These are phyloP conservation scores for Trichoplusia ni DNA, from an alignment of 1,140 invertebrate genomes.

Conservation along the genomic window DNA sequence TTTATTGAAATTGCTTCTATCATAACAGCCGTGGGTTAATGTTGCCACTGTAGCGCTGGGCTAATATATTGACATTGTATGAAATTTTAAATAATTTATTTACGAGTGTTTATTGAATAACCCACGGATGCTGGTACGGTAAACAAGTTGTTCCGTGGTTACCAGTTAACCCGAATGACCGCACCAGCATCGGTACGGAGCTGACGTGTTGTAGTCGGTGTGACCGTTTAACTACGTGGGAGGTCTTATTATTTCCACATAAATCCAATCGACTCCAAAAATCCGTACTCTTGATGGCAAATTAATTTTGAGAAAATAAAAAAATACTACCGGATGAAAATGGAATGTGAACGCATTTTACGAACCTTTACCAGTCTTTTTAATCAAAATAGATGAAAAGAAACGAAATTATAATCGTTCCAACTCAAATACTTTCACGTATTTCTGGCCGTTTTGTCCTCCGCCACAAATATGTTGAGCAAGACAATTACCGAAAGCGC, in stretches of 20 bases:
- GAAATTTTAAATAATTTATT: no score
- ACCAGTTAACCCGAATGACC: conserved; percentile 43
- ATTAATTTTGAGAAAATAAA: not conserved
- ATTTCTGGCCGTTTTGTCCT: not conserved
- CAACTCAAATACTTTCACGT: conserved; percentile 37
- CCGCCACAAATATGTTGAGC: conserved; percentile 2
- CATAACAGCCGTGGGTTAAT: conserved; percentile 8
- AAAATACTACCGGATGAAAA: no score
- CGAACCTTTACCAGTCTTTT: no score
- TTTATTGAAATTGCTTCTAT: conserved; percentile 11
- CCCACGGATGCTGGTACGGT: no score
- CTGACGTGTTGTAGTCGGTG: conserved; percentile 23
- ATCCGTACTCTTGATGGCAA: no score
- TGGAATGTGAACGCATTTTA: no score
- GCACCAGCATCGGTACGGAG: conserved; percentile 26
- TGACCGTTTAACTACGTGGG: conserved; percentile 43
- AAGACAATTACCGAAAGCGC: no score
- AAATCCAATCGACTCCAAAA: not conserved
- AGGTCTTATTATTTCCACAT: conserved; percentile 32
- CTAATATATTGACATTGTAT: no score
- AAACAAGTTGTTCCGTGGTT: no score
- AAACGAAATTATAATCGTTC: conserved; percentile 29
- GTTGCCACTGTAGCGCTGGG: no score
- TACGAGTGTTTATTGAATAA: no score
- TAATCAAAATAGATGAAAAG: no score